These are phyloP conservation scores for Pedionomus torquatus DNA, from an alignment of 2,113 vertebrate species.

Conservation along the genomic window DNA sequence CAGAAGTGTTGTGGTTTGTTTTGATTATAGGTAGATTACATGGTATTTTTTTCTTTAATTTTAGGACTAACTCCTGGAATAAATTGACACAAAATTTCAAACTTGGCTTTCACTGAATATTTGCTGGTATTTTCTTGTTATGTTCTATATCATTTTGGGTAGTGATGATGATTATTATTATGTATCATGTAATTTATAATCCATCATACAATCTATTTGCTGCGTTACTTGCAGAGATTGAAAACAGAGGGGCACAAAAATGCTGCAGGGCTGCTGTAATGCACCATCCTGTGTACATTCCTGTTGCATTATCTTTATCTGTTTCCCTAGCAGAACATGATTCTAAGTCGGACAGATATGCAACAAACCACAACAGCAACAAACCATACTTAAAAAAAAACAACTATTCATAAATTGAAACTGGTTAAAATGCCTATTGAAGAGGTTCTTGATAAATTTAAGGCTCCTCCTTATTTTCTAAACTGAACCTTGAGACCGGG, in stretches of 20 bases:
- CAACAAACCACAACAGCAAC: background rate
- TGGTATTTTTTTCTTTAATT: background rate
- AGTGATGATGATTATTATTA: background rate
- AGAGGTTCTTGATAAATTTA: background rate
- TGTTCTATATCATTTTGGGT: background rate
- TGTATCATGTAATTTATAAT: background rate
- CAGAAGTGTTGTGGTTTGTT: background rate
- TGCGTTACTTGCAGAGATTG: background rate
- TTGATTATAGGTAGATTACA: background rate
- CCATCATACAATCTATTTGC: background rate
- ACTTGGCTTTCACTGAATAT: background rate
- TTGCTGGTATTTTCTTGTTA: slow-evolving; percentile 2
- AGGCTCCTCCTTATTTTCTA: background rate
- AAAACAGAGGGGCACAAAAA: background rate
- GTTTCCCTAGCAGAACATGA: background rate
- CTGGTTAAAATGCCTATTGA: background rate
- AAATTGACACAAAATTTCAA: background rate
- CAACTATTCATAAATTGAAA: background rate
- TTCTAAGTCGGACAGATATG: background rate
- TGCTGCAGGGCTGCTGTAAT: background rate
- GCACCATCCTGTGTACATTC: background rate
- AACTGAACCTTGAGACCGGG: background rate
- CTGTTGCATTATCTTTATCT: background rate
- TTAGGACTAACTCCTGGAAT: background rate
- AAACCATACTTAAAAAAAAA: background rate